Conservation (phyloP, 2,888 invertebrate species). For the Monopis laevigella region DNA sequence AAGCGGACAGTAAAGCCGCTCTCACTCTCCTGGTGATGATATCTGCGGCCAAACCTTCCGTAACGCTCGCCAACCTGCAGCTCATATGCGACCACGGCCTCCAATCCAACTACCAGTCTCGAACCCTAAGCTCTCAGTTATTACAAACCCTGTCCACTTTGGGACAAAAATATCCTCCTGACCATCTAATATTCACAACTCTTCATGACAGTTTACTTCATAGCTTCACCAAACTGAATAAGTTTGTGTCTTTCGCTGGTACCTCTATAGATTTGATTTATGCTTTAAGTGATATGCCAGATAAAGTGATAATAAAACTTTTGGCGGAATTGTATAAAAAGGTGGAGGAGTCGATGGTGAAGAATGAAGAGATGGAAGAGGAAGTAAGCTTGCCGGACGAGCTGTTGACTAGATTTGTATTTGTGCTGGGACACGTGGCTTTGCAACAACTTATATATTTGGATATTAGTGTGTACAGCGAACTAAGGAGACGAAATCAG, state of each 20-base stretch:
- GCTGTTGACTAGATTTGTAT: constrained; percentile 62
- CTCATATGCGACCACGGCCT: constrained; percentile 79
- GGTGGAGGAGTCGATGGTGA: constrained; percentile 46
- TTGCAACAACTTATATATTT: constrained; percentile 82
- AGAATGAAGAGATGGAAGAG: constrained; percentile 36
- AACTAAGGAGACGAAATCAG: constrained; percentile 69
- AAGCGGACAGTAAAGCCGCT: constrained; percentile 77
- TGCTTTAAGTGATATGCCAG: constrained; percentile 67
- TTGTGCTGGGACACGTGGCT: constrained; percentile 80
- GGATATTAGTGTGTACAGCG: constrained; percentile 84
- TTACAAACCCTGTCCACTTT: constrained; percentile 42
- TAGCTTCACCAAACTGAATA: constrained; percentile 49
- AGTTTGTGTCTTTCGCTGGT: constrained; percentile 60
- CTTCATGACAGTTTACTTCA: constrained; percentile 51
- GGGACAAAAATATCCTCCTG: constrained; percentile 44
- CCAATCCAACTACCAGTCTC: constrained; percentile 53
- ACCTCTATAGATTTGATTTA: constrained; percentile 64
- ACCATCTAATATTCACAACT: constrained; percentile 40
- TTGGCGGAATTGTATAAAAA: constrained; percentile 53
- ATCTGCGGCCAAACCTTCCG: constrained; percentile 64
- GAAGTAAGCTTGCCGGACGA: constrained; percentile 41
- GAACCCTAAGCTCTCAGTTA: constrained; percentile 43
- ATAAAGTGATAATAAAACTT: constrained; percentile 55
- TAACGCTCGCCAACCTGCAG: constrained; percentile 74
- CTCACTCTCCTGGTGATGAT: constrained; percentile 82